Evolutionary conservation across 1,140 invertebrate species (phyloP).

Genomic region (Saccostrea glomerata): DNA sequence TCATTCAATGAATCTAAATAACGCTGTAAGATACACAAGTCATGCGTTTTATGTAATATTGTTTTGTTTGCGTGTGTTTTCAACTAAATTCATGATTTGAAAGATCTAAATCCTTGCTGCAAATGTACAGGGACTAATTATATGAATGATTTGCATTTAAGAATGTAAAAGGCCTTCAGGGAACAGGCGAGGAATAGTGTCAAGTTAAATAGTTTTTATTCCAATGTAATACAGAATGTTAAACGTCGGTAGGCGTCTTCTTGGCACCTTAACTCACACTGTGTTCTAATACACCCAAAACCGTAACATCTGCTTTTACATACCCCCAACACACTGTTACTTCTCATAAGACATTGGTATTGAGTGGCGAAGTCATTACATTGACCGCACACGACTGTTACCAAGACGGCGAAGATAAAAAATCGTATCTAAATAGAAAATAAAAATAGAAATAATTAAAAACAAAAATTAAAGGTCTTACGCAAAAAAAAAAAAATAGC

Average conservation of each 20-base stretch:
- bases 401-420: neutral
- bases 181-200: neutral
- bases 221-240: neutral
- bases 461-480: neutral
- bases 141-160: too few relatives aligned
- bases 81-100: too few relatives aligned
- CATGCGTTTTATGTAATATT: too few relatives aligned
- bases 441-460: neutral
- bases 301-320: neutral
- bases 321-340: neutral
- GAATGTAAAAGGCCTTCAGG: too few relatives aligned
- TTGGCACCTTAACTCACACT: neutral
- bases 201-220: neutral
- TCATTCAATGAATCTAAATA: too few relatives aligned
- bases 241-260: neutral
- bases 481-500: too few relatives aligned
- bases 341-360: neutral
- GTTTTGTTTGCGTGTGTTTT: too few relatives aligned
- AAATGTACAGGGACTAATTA: too few relatives aligned
- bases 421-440: neutral
- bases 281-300: neutral
- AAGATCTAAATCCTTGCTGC: too few relatives aligned
- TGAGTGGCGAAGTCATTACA: slow-evolving; percentile 15
- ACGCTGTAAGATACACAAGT: too few relatives aligned
- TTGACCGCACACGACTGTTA: neutral